A percentile compares a stretch with the other conserved stretches of the same genome.
phyloP scores from a whole-genome alignment of 2,888 invertebrate genomes.

The Caenorhabditis auriculariae region DNA sequence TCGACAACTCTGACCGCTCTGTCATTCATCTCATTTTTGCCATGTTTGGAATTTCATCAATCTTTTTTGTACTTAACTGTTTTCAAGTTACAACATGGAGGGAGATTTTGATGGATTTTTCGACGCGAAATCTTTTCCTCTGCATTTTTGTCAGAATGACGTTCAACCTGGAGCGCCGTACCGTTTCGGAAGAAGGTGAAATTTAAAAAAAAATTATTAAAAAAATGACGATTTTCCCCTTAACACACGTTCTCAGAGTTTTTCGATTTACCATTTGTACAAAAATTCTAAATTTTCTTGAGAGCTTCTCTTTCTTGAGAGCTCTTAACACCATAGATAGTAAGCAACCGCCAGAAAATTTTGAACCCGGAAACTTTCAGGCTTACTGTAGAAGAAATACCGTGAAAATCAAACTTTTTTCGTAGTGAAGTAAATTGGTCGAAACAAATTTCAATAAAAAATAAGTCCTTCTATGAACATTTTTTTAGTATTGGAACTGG shows the following conservation, averaged over 20 bases:
- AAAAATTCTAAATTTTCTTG: no score
- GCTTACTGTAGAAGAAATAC: neutral
- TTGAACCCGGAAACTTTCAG: no score
- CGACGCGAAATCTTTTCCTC: neutral
- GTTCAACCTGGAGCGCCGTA: constrained; percentile 11
- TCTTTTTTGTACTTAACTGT: neutral
- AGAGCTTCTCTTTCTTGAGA: neutral
- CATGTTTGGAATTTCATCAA: constrained; percentile 3
- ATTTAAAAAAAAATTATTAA: neutral
- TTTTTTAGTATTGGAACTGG: no score
- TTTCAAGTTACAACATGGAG: constrained; percentile 15
- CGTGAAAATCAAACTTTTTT: constrained; percentile 6
- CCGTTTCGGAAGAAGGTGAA: constrained; percentile 15
- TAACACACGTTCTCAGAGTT: no score
- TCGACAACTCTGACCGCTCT: constrained; percentile 5
- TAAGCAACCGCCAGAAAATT: neutral
- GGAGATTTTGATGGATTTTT: constrained; percentile 24
- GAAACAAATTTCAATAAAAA: constrained; percentile 18
- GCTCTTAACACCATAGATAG: neutral
- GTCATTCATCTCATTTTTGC: constrained; percentile 20
- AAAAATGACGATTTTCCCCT: no score
- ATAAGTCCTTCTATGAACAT: no score
- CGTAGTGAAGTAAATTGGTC: constrained; percentile 7
- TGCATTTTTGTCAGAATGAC: constrained; percentile 7
- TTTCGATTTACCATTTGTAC: no score